phyloP scores from a whole-genome alignment of 2,113 vertebrate genomes.

The Excalfactoria chinensis region DNA sequence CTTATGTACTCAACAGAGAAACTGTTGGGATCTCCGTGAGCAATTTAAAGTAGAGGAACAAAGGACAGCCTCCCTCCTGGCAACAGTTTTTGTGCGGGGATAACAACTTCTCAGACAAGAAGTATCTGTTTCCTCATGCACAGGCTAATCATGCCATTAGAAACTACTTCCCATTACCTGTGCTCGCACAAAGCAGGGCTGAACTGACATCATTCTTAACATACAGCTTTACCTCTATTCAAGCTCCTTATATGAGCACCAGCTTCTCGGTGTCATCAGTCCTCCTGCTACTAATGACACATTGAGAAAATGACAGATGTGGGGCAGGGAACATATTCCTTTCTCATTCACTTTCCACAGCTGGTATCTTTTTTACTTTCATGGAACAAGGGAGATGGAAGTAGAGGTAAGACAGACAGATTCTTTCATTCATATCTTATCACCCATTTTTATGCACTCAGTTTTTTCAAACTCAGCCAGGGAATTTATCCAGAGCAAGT shows the following conservation, averaged over 20 bases:
- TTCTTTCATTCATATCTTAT: not conserved
- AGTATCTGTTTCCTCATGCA: not conserved
- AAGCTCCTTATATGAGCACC: not conserved
- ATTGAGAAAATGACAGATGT: not conserved
- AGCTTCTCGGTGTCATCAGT: not conserved
- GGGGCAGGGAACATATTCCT: not conserved
- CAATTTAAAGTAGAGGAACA: not conserved
- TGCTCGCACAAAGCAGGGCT: slow-evolving; percentile 23
- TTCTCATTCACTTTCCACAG: not conserved
- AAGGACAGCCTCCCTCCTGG: not conserved
- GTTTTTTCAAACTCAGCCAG: not conserved
- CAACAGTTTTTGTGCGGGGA: not conserved
- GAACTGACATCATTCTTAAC: slow-evolving; percentile 13
- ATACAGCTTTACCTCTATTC: not conserved
- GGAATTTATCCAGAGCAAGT: not conserved
- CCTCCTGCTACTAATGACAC: not conserved
- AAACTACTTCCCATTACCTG: slow-evolving; percentile 47
- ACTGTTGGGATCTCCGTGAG: not conserved
- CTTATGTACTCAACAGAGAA: not conserved
- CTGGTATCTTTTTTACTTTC: slow-evolving; percentile 12
- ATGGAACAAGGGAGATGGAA: slow-evolving; percentile 1
- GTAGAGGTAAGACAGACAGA: not conserved
- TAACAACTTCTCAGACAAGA: not conserved
- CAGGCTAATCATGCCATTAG: slow-evolving; percentile 40
- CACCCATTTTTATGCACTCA: not conserved